Evolutionary conservation across 64 coral and sea anemone species (phyloP), one percentile per base, ranked within the genome.

Genomic region (Pachyseris speciosa): DNA sequence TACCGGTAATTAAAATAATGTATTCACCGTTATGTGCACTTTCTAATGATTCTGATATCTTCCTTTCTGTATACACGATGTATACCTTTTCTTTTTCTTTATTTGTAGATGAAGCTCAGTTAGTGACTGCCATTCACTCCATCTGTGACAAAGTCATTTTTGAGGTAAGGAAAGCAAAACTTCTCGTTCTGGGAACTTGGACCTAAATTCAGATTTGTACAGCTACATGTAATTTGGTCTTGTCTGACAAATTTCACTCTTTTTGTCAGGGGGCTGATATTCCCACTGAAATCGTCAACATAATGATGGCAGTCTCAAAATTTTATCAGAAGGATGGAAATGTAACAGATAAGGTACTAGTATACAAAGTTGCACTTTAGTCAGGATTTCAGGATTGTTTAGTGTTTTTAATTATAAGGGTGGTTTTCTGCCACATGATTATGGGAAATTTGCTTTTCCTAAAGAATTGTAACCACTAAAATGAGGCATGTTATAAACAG

Each of bases 61-160:
- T n/a, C n/a, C n/a, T n/a, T n/a, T n/a, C n/a, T n/a, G n/a, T n/a
- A n/a, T n/a, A n/a, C n/a, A n/a, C n/a, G n/a, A n/a, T n/a, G n/a
- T n/a, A n/a, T n/a, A n/a, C n/a, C n/a, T 41, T 10, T 29, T 28
- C 12, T 66, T 28, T 27, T 64, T 31, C 34, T 12, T 37, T 20
- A 39, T 34, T 22, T 34, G 5, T 71, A 81, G 77, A 81, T 81
- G 52, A 81, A 27, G 33, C 50, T 38, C 20, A 60, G 10, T 40
- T 81, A 33, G 34, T 40, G 7, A 61, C 13, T 11, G 19, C 31
- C 27, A 36, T 81, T 61, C 9, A 39, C 25, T 33, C 32, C 34
- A 39, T 81, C 10, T 41, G 20, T 27, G 13, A 38, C 33, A 81
- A 81, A 81, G 77, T 81, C 25, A 40, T 81, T 81, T 81, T 81